A percentile compares a stretch with the other conserved stretches of the same genome.
These are phyloP conservation scores for Melanerpes aurifrons DNA, from an alignment of 2,113 vertebrate genomes.

Conservation along the genomic window DNA sequence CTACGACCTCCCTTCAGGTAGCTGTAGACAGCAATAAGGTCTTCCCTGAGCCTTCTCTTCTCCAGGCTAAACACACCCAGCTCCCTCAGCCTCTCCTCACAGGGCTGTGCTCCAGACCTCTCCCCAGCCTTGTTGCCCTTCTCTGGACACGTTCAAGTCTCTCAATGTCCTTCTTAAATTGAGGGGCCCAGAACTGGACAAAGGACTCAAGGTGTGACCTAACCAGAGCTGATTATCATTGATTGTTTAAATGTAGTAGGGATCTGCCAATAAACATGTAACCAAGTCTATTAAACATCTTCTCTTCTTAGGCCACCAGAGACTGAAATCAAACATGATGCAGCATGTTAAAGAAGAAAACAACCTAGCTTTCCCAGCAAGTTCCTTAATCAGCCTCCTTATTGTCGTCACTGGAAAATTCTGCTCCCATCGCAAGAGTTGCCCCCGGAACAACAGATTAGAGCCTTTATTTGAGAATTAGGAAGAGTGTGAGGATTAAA, in stretches of 20 bases:
- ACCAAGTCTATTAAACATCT: neutral
- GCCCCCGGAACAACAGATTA: neutral
- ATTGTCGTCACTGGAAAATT: neutral
- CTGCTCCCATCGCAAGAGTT: neutral
- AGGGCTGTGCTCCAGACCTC: too few relatives aligned
- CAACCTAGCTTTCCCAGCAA: neutral
- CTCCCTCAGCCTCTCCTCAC: too few relatives aligned
- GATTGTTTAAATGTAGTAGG: neutral
- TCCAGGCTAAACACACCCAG: too few relatives aligned
- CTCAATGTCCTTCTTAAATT: too few relatives aligned
- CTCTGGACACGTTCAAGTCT: too few relatives aligned
- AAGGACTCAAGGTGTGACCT: too few relatives aligned
- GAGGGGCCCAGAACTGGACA: too few relatives aligned
- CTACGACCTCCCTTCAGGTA: too few relatives aligned
- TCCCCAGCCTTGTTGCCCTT: too few relatives aligned
- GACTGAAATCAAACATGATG: neutral
- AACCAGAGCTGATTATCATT: neutral
- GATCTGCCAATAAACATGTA: neutral
- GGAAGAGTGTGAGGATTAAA: neutral
- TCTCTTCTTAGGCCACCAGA: neutral
- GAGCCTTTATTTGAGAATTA: conserved; percentile 4
- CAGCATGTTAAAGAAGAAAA: neutral
- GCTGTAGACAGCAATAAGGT: too few relatives aligned
- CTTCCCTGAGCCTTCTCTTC: too few relatives aligned
- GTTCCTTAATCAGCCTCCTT: neutral